phyloP scores from a whole-genome alignment of 2,113 vertebrate genomes.

The Trichechus manatus region DNA sequence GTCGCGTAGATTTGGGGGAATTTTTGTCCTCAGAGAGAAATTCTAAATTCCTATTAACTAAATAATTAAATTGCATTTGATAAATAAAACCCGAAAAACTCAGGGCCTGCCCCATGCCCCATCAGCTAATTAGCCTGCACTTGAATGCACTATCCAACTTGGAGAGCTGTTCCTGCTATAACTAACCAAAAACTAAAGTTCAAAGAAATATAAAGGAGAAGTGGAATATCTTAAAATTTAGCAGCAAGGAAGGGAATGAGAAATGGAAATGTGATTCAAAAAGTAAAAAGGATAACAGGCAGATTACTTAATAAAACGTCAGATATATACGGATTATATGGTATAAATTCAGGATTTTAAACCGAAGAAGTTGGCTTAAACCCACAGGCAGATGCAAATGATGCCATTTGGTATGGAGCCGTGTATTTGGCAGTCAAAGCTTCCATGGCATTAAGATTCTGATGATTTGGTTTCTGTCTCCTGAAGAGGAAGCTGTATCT shows the following conservation, averaged over 20 bases:
- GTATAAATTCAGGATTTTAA: not conserved
- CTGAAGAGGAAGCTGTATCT: slow-evolving; percentile 34
- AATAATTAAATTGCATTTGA: not conserved
- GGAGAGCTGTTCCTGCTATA: not conserved
- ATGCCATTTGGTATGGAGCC: not conserved
- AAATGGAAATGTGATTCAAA: not conserved
- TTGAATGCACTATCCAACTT: not conserved
- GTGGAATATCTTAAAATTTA: not conserved
- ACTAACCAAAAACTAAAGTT: not conserved
- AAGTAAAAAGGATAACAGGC: not conserved
- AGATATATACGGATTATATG: not conserved
- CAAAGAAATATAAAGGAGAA: not conserved
- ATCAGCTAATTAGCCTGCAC: not conserved
- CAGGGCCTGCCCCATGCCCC: not conserved
- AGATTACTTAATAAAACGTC: slow-evolving; percentile 57
- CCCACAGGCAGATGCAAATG: slow-evolving; percentile 52
- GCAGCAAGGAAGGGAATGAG: not conserved
- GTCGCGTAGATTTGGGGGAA: not conserved
- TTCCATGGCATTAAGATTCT: not conserved
- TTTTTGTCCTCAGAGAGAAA: not conserved
- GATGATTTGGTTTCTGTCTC: slow-evolving; percentile 48
- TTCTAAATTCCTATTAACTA: not conserved
- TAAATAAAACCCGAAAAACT: not conserved
- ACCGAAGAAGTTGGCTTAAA: slow-evolving; percentile 65
- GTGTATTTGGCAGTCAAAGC: slow-evolving; percentile 41